Evolutionary conservation across 2,797 vertebrate genomes (phyloP).

Genomic region (Nyctalus aviator): DNA sequence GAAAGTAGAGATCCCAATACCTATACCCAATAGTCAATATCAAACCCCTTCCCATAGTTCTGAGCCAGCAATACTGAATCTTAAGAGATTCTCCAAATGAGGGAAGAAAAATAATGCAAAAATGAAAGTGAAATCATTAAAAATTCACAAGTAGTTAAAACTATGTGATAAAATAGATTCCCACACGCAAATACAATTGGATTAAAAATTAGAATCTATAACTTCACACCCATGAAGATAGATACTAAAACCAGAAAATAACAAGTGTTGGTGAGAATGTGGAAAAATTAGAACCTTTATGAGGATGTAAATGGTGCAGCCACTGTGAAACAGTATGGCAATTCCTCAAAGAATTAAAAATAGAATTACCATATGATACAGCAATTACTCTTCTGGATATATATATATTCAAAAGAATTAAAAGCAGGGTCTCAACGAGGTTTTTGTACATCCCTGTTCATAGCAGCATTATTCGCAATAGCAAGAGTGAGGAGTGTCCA

Average conservation of each 20-base stretch:
- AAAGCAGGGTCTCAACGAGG: not conserved
- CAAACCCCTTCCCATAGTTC: not conserved
- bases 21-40: not conserved
- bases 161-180: not conserved
- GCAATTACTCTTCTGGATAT: constrained; percentile 12
- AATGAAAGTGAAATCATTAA: constrained; percentile 38
- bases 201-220: constrained; percentile 46
- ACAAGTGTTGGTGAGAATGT: not conserved
- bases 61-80: not conserved
- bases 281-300: not conserved
- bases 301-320: not conserved
- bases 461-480: not conserved
- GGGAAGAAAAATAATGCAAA: not conserved
- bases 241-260: constrained; percentile 1
- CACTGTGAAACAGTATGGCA: not conserved
- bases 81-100: not conserved
- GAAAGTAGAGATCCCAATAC: constrained; percentile 8
- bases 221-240: not conserved
- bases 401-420: not conserved
- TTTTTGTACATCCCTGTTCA: not conserved
- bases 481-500: not conserved
- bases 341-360: constrained; percentile 24
- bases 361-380: not conserved
- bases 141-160: constrained; percentile 40
- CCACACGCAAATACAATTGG: not conserved